Base-by-base conservation (phyloP, 2,797 vertebrate genomes). In the Pipistrellus nathusii region DNA sequence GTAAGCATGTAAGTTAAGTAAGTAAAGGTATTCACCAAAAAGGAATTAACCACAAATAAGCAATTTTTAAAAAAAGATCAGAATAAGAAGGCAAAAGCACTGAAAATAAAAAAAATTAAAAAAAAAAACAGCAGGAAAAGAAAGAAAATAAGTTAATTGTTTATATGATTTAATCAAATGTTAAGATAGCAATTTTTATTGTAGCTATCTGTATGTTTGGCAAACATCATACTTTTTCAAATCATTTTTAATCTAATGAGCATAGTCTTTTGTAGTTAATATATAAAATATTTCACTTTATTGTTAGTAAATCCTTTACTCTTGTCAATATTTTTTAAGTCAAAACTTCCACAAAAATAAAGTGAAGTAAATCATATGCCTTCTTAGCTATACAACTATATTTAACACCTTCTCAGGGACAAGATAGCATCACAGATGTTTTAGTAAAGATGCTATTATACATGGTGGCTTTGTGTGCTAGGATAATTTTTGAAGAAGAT, bases 401-500 rank as follows among this genome's bases (percentile, higher is more conserved):
- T 77, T 90, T 59, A 89, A 95, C 53, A 71, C 1, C 30, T 90
- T 95, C 46, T 94, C 62, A 8, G 71, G 64, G 68, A 78, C 15
- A 85, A 0, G 0, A 23, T 84, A 72, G 41, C 35, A 5, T 85
- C 35, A 89, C 46, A 72, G 71, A 78, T 71, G 76, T 62, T 66
- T 92, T 69, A 88, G 44, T 41, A 81, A 51, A 86, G 21, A 86
- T 86, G 5, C 72, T 92, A 64, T 85, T 82, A 69, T 93, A 91
- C 0, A 4, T 77, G 87, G 41, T 17, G 81, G 83, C 76, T 83
- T 44, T 90, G 25, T 94, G 44, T 88, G 66, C 5, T 68, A 69
- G 48, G 95, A 80, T 94, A 14, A 85, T 46, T 94, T 98, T 94
- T 94, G n/a, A 38, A 48, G 85, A 85, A 88, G 15, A 84, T 78